Conservation (phyloP, 35 echinoderm and acorn worm genomes). For the Lytechinus pictus region DNA sequence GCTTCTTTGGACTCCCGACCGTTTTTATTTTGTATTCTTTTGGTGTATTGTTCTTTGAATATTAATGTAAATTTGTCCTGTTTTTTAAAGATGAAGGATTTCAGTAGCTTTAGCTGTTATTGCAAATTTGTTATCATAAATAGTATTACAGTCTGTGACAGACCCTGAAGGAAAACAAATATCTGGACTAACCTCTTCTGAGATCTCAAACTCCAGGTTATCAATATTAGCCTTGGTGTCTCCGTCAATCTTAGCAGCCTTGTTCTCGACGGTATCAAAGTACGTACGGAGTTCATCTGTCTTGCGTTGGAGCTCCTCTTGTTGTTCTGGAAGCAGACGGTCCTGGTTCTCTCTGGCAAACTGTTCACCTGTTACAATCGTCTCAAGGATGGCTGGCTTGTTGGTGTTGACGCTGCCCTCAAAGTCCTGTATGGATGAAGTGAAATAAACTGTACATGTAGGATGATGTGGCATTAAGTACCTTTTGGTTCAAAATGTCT, state of each 20-base stretch:
- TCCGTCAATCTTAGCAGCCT: conserved; percentile 68
- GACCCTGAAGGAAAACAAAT: not conserved
- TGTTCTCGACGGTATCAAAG: conserved; percentile 79
- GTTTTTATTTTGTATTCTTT: too few relatives aligned
- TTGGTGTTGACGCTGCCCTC: conserved; percentile 82
- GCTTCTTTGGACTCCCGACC: too few relatives aligned
- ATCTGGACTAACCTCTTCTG: conserved; percentile 80
- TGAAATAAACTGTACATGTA: not conserved
- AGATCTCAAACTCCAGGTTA: conserved; percentile 75
- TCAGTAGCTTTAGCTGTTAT: too few relatives aligned
- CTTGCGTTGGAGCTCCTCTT: conserved; percentile 88
- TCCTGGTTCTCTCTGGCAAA: conserved; percentile 88
- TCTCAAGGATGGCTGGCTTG: conserved; percentile 87
- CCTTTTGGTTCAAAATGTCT: too few relatives aligned
- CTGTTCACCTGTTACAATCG: conserved; percentile 88
- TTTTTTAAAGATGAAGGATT: too few relatives aligned
- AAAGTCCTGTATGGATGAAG: conserved; percentile 62
- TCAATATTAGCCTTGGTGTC: conserved; percentile 81
- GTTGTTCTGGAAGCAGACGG: conserved; percentile 76
- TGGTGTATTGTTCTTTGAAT: not conserved
- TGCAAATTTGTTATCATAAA: too few relatives aligned
- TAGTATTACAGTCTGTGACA: too few relatives aligned
- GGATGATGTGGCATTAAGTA: too few relatives aligned
- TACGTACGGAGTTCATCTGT: conserved; percentile 86
- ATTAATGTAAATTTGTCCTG: not conserved